These are phyloP conservation scores for Zonotrichia leucophrys DNA, from an alignment of 2,113 vertebrate genomes.

Conservation along the genomic window DNA sequence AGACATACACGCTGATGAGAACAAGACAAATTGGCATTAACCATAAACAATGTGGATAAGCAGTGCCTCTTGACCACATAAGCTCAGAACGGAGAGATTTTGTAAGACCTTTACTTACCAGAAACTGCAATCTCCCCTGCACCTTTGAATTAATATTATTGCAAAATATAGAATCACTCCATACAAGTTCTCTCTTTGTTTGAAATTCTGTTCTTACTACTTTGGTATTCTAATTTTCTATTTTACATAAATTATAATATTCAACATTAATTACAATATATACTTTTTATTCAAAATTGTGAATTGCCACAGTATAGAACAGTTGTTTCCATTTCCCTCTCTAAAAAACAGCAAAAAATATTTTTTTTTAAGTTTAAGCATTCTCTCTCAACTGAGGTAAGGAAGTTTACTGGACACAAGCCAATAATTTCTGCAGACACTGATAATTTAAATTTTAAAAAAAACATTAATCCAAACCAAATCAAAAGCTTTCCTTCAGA, in stretches of 20 bases:
- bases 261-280: neutral
- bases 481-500: neutral
- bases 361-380: neutral
- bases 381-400: neutral
- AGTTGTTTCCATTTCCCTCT: neutral
- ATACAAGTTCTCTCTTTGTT: neutral
- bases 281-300: neutral
- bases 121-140: neutral
- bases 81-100: neutral
- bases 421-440: neutral
- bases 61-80: neutral
- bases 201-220: neutral
- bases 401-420: neutral
- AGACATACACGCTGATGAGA: neutral
- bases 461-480: neutral
- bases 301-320: neutral
- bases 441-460: neutral
- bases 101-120: neutral
- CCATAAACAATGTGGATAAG: neutral
- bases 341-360: fast-evolving
- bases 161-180: neutral
- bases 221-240: neutral
- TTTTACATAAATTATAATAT: neutral
- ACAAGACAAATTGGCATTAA: neutral
- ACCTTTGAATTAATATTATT: neutral